Conservation (phyloP, 2,113 vertebrate species). For the Rhynchopsitta pachyrhyncha region DNA sequence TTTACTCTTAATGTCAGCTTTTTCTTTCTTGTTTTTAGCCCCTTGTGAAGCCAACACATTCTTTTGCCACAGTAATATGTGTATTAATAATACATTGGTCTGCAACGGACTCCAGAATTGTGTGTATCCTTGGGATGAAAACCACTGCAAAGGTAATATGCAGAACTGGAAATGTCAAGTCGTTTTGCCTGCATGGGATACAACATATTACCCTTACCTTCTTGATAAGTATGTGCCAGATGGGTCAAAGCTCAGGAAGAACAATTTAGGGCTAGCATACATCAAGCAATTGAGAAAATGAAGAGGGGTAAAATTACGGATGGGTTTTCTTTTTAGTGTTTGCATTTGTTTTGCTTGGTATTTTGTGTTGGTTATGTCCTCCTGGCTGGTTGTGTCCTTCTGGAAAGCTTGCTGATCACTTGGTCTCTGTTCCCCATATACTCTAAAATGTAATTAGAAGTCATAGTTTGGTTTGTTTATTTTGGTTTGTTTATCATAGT, state of each 20-base stretch:
- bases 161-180: background rate
- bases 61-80: constrained; percentile 99
- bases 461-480: background rate
- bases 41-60: constrained; percentile 94
- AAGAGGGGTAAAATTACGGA: background rate
- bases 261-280: background rate
- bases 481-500: background rate
- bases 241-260: background rate
- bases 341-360: background rate
- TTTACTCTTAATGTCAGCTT: background rate
- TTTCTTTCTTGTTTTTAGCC: constrained; percentile 75
- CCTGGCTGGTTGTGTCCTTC: background rate
- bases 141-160: constrained; percentile 94
- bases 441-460: background rate
- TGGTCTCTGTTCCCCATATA: background rate
- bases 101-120: constrained; percentile 98
- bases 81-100: constrained; percentile 96
- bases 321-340: background rate
- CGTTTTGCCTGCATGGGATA: background rate
- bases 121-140: constrained; percentile 98
- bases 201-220: background rate
- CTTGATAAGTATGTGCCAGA: background rate
- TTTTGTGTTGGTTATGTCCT: background rate
- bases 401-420: background rate
- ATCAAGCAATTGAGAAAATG: background rate